phyloP scores from a whole-genome alignment of 1,140 invertebrate species.

The Cotesia vestalis region DNA sequence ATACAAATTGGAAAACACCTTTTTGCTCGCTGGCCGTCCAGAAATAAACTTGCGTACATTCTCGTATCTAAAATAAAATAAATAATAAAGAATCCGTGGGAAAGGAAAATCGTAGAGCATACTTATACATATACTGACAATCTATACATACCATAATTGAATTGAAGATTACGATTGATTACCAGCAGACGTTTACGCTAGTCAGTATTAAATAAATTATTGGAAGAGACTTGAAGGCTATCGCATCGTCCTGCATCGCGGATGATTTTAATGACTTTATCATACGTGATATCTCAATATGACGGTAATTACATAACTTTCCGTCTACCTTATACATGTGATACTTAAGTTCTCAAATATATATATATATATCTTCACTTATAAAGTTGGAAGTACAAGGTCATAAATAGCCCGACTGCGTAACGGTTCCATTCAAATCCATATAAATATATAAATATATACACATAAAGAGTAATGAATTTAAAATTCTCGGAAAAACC shows the following conservation, averaged over 20 bases:
- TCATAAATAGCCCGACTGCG: conserved; percentile 1
- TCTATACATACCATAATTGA: too few species aligned
- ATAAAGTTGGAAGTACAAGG: conserved; percentile 9
- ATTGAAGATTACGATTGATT: too few species aligned
- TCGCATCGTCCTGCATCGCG: conserved; percentile 20
- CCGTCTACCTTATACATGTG: background rate
- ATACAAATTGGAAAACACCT: too few species aligned
- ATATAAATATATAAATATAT: background rate
- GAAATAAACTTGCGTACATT: too few species aligned
- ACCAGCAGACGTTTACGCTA: too few species aligned
- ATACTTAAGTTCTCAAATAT: background rate
- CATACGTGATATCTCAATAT: conserved; percentile 5
- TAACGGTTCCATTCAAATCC: conserved; percentile 18
- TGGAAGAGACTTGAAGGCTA: conserved; percentile 16
- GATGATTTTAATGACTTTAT: conserved; percentile 34
- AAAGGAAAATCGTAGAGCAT: too few species aligned
- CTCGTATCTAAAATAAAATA: too few species aligned
- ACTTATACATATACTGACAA: too few species aligned
- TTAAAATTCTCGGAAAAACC: conserved; percentile 17
- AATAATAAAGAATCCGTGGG: too few species aligned
- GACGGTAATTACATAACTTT: conserved; percentile 7
- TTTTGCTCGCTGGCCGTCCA: too few species aligned
- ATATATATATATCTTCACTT: background rate
- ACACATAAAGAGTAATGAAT: background rate
- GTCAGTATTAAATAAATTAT: too few species aligned